These are phyloP conservation scores for Solenopsis invicta DNA, from an alignment of 1,140 invertebrate genomes.

Conservation along the genomic window DNA sequence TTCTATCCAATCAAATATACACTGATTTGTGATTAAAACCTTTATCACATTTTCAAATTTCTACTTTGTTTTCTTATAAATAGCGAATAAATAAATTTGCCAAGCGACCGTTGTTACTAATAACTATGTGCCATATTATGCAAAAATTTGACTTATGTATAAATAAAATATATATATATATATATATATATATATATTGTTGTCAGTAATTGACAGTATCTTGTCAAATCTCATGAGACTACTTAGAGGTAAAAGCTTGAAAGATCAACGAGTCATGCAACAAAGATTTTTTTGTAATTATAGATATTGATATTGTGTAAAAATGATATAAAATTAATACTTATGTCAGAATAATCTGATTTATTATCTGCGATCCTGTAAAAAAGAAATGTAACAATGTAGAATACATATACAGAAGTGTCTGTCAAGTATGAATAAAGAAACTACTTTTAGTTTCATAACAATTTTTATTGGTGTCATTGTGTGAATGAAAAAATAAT, in stretches of 20 bases:
- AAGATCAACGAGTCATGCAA: slow-evolving; percentile 58
- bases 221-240: slow-evolving; percentile 43
- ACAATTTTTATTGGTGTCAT: slow-evolving; percentile 82
- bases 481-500: slow-evolving; percentile 77
- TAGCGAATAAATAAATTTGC: slow-evolving; percentile 61
- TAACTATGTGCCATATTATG: slow-evolving; percentile 81
- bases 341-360: slow-evolving; percentile 60
- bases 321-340: slow-evolving; percentile 76
- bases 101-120: slow-evolving; percentile 58
- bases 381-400: slow-evolving; percentile 61
- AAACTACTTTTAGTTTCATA: slow-evolving; percentile 74
- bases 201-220: slow-evolving; percentile 36
- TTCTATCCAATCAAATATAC: slow-evolving; percentile 31
- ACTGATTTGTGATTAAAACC: slow-evolving; percentile 31
- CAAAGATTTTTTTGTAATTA: slow-evolving; percentile 78
- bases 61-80: slow-evolving; percentile 24
- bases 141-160: slow-evolving; percentile 72
- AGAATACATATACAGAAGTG: slow-evolving; percentile 48
- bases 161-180: too few species aligned
- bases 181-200: slow-evolving; percentile 38
- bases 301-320: slow-evolving; percentile 74
- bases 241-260: slow-evolving; percentile 63
- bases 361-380: slow-evolving; percentile 67
- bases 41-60: slow-evolving; percentile 2
- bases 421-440: slow-evolving; percentile 62